Conservation (phyloP, 2,888 invertebrate genomes). For the Meliscaeva auricollis region DNA sequence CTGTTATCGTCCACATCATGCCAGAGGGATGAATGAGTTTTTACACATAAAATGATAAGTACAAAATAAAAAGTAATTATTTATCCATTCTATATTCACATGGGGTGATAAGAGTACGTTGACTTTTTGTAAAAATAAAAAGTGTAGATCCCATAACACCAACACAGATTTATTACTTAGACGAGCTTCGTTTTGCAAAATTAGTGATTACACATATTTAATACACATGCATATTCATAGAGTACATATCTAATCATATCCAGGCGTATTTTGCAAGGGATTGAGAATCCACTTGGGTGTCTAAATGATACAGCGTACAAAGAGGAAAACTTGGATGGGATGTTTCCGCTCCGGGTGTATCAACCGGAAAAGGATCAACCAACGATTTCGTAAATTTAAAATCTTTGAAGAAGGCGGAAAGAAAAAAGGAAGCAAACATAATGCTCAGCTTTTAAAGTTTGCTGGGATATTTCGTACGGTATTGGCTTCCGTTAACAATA, state of each 20-base stretch:
- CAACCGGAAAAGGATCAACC: constrained; percentile 74
- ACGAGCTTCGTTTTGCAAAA: constrained; percentile 28
- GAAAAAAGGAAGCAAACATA: constrained; percentile 66
- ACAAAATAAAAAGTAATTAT: too few relatives aligned
- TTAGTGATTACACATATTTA: constrained; percentile 48
- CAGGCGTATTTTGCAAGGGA: constrained; percentile 41
- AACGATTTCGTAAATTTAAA: constrained; percentile 67
- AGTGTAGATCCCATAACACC: constrained; percentile 16
- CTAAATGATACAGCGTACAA: constrained; percentile 59
- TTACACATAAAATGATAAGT: too few relatives aligned
- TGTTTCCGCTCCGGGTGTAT: constrained; percentile 73
- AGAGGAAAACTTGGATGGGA: constrained; percentile 59
- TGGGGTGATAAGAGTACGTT: too few relatives aligned
- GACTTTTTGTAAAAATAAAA: background rate
- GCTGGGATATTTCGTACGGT: constrained; percentile 45
- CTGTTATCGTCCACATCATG: too few relatives aligned
- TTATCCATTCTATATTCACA: too few relatives aligned
- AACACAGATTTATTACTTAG: constrained; percentile 26
- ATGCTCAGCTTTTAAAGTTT: constrained; percentile 58
- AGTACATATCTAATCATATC: constrained; percentile 39
- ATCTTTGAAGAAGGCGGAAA: constrained; percentile 68
- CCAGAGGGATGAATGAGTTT: too few relatives aligned
- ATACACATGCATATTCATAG: constrained; percentile 17
- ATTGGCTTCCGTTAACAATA: constrained; percentile 62
- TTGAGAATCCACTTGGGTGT: constrained; percentile 52